phyloP scores from a whole-genome alignment of 2,797 vertebrate species.

The Paramormyrops hopkinsi region DNA sequence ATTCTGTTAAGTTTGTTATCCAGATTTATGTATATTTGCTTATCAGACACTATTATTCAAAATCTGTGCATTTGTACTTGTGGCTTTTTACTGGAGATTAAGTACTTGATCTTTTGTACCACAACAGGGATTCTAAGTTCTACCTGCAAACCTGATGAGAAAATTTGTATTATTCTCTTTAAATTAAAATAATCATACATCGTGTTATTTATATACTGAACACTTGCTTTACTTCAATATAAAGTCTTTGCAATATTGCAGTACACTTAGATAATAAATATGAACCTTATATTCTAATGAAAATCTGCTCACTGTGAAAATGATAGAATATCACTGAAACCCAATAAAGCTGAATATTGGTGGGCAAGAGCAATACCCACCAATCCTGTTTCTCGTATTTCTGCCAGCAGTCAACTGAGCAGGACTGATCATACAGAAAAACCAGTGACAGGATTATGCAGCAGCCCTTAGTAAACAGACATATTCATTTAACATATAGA shows the following conservation, averaged over 20 bases:
- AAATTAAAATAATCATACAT: not conserved
- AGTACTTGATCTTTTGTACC: not conserved
- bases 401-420: not conserved
- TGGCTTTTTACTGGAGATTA: not conserved
- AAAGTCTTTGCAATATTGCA: not conserved
- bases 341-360: not conserved
- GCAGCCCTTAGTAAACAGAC: not conserved
- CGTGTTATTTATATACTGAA: not conserved
- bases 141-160: not conserved
- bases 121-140: not conserved
- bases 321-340: not conserved
- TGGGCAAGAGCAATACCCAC: not conserved
- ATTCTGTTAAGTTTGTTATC: not conserved
- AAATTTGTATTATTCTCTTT: not conserved
- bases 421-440: not conserved
- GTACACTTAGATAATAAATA: not conserved
- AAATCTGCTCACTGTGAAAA: not conserved
- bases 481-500: not conserved
- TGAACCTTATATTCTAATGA: not conserved
- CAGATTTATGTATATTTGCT: not conserved
- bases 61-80: not conserved
- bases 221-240: not conserved
- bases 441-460: not conserved
- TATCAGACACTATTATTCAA: not conserved
- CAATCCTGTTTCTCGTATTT: not conserved